Percentiles rank a stretch among this genome's conserved stretches.
Evolutionary conservation across 2,797 vertebrate genomes (phyloP).

Genomic region (Halcyon smyrnensis): DNA sequence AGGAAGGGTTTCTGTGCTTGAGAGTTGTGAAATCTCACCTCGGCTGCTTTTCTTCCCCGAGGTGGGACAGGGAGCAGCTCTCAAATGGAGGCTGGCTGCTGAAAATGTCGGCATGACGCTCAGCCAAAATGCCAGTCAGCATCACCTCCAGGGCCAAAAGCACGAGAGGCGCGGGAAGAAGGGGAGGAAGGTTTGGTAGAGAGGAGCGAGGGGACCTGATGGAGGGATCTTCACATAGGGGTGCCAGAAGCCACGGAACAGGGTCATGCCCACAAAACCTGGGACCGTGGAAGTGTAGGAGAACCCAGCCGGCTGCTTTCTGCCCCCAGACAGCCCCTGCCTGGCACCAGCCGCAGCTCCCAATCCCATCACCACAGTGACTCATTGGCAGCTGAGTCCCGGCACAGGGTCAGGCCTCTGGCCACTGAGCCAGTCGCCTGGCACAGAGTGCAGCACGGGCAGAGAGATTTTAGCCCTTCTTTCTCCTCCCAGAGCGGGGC

Average conservation of each 20-base stretch:
- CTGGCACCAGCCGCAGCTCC: not conserved
- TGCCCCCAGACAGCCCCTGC: not conserved
- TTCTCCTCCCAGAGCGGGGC: not conserved
- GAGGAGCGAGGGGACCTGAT: not conserved
- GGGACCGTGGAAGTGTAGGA: fast-evolving
- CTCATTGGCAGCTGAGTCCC: not conserved
- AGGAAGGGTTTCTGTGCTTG: not conserved
- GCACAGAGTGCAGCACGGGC: fast-evolving
- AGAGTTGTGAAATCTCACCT: fast-evolving
- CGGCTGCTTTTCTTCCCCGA: not conserved
- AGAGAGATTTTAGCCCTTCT: not conserved
- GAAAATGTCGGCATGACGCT: conserved; percentile 49
- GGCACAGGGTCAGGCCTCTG: not conserved
- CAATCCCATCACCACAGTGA: not conserved
- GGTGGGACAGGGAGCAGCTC: not conserved
- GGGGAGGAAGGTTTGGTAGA: not conserved
- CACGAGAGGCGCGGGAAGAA: not conserved
- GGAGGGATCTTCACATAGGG: not conserved
- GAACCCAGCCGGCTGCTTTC: not conserved
- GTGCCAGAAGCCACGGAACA: not conserved
- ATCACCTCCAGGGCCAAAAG: not conserved
- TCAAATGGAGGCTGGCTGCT: conserved; percentile 48
- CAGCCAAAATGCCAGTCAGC: conserved; percentile 24
- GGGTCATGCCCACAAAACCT: not conserved
- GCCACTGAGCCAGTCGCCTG: fast-evolving